phyloP scores from a whole-genome alignment of 1,140 invertebrate genomes.

The Schlechtendalia chinensis region DNA sequence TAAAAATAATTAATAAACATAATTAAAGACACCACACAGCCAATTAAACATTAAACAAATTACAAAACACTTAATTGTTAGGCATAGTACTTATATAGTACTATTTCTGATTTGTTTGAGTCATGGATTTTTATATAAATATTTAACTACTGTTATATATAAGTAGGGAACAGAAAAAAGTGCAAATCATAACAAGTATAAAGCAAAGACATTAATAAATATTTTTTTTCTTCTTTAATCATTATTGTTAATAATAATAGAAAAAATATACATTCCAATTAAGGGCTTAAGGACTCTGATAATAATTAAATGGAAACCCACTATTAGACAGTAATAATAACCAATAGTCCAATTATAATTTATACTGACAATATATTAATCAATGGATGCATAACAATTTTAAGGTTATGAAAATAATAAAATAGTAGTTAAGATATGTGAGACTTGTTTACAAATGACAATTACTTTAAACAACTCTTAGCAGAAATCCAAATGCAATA shows the following conservation, averaged over 20 bases:
- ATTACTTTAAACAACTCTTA: conserved; percentile 43
- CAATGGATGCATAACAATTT: background rate
- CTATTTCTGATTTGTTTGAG: conserved; percentile 21
- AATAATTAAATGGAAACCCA: conserved; percentile 3
- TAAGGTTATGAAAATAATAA: background rate
- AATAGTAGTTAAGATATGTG: conserved; percentile 1
- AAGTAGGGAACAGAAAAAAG: conserved; percentile 35
- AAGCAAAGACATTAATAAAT: conserved; percentile 24
- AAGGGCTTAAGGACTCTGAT: background rate
- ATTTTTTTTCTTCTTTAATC: background rate
- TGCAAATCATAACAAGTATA: conserved; percentile 47
- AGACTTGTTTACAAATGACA: conserved; percentile 13
- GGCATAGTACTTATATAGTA: too few relatives aligned
- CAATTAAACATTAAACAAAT: conserved; percentile 48
- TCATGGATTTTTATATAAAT: conserved; percentile 46
- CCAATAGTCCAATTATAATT: conserved; percentile 3
- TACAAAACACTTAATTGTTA: conserved; percentile 46
- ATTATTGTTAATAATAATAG: conserved; percentile 31
- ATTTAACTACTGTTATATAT: conserved; percentile 10
- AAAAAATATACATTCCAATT: conserved; percentile 23
- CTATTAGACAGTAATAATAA: background rate
- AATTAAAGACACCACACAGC: conserved; percentile 49
- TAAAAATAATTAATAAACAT: conserved; percentile 32
- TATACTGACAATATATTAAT: conserved; percentile 11
- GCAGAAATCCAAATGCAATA: conserved; percentile 28